phyloP scores from a whole-genome alignment of 2,113 vertebrate genomes.

The Dipodomys spectabilis region DNA sequence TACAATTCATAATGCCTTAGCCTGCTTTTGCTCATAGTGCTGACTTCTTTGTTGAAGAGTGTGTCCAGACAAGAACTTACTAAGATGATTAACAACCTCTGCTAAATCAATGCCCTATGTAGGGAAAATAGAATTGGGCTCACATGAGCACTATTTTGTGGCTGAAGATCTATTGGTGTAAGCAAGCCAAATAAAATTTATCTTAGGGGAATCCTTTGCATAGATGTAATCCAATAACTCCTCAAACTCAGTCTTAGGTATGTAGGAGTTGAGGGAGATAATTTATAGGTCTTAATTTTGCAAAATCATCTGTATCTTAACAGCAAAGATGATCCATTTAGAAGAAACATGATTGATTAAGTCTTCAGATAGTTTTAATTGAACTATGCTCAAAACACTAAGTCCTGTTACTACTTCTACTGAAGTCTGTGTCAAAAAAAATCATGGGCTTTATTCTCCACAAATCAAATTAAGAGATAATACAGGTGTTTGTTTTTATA shows the following conservation, averaged over 20 bases:
- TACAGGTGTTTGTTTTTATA: constrained; percentile 44
- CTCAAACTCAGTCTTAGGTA: neutral
- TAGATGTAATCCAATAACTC: constrained; percentile 46
- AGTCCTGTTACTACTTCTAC: neutral
- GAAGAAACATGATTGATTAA: constrained; percentile 37
- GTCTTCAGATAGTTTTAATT: constrained; percentile 55
- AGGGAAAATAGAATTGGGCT: constrained; percentile 76
- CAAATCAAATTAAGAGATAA: constrained; percentile 63
- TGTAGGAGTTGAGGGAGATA: neutral
- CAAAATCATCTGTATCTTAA: constrained; percentile 14
- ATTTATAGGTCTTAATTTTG: constrained; percentile 49
- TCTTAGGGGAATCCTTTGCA: constrained; percentile 57
- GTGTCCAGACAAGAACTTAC: constrained; percentile 81
- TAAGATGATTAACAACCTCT: constrained; percentile 79
- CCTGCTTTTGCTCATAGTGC: constrained; percentile 71
- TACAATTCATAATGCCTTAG: constrained; percentile 68
- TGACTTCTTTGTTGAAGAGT: constrained; percentile 78
- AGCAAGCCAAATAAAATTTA: constrained; percentile 71
- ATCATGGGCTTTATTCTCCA: neutral
- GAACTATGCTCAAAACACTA: neutral
- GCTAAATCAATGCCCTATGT: constrained; percentile 74
- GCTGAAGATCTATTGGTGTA: constrained; percentile 55
- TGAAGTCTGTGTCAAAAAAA: constrained; percentile 47
- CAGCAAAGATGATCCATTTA: constrained; percentile 31
- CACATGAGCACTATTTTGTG: constrained; percentile 60